Conservation (phyloP, 2,797 vertebrate species). For the Pelochelys cantorii region DNA sequence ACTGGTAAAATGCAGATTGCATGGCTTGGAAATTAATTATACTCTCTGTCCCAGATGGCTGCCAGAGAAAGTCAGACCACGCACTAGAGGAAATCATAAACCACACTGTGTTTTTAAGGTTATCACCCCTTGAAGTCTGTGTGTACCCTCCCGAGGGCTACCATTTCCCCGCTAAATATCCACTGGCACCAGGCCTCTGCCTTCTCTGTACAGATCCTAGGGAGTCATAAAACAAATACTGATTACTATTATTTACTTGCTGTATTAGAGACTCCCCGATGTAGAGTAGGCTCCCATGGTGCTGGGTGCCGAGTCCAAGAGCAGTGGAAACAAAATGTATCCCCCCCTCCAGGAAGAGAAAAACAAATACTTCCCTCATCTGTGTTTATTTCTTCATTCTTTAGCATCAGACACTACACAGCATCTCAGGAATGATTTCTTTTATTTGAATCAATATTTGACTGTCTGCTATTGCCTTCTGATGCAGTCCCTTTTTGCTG, state of each 20-base stretch:
- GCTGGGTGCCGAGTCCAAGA: neutral
- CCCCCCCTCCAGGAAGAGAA: neutral
- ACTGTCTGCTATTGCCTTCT: neutral
- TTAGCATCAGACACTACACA: neutral
- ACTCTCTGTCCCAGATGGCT: neutral
- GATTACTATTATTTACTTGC: neutral
- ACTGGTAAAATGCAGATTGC: neutral
- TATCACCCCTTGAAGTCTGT: neutral
- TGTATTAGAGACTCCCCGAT: neutral
- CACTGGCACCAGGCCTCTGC: neutral
- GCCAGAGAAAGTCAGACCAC: neutral
- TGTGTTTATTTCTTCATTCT: neutral
- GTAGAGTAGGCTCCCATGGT: neutral
- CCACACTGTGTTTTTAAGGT: rapidly evolving
- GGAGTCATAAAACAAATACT: neutral
- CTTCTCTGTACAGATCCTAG: neutral
- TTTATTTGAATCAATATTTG: neutral
- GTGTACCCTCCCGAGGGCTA: neutral
- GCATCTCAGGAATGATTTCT: neutral
- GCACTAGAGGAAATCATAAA: neutral
- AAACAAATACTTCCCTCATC: neutral
- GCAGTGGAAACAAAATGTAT: neutral
- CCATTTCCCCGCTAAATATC: neutral
- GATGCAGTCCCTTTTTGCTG: neutral
- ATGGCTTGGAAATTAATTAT: neutral